These are phyloP conservation scores for Apamea crenata DNA, from an alignment of 2,888 invertebrate genomes.

Conservation along the genomic window DNA sequence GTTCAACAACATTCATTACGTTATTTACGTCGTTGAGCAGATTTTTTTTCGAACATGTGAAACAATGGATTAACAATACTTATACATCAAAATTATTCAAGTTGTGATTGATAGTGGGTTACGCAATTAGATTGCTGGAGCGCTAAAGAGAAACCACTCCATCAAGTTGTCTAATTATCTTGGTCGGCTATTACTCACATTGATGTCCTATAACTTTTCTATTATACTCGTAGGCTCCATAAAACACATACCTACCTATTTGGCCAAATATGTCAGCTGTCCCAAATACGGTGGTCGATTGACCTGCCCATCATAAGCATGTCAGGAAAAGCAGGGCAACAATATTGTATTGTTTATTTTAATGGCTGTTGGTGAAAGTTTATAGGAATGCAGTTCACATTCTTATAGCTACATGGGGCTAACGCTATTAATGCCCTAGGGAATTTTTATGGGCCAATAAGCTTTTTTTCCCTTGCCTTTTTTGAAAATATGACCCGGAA, in stretches of 20 bases:
- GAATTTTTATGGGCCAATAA: conserved; percentile 57
- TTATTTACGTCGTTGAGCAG: no score
- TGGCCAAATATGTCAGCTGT: conserved; percentile 12
- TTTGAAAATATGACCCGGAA: not conserved
- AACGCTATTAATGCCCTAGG: conserved; percentile 64
- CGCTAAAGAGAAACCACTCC: not conserved
- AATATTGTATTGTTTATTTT: conserved; percentile 45
- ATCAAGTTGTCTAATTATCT: not conserved
- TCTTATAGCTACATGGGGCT: conserved; percentile 13
- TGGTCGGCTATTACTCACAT: not conserved
- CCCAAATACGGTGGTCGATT: not conserved
- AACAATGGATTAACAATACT: no score
- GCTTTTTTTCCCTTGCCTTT: conserved; percentile 20
- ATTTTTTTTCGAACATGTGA: no score
- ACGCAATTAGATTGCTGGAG: not conserved
- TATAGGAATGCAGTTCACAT: conserved; percentile 48
- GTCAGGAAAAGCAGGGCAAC: conserved; percentile 51
- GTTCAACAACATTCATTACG: no score
- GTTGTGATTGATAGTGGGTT: not conserved
- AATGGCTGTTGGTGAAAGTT: conserved; percentile 64
- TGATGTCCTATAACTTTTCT: not conserved
- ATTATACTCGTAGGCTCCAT: not conserved
- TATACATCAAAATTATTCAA: no score
- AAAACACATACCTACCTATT: not conserved
- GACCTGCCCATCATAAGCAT: conserved; percentile 23